Evolutionary conservation across 1,140 invertebrate genomes (phyloP).

Genomic region (Ceratosolen fusciceps): DNA sequence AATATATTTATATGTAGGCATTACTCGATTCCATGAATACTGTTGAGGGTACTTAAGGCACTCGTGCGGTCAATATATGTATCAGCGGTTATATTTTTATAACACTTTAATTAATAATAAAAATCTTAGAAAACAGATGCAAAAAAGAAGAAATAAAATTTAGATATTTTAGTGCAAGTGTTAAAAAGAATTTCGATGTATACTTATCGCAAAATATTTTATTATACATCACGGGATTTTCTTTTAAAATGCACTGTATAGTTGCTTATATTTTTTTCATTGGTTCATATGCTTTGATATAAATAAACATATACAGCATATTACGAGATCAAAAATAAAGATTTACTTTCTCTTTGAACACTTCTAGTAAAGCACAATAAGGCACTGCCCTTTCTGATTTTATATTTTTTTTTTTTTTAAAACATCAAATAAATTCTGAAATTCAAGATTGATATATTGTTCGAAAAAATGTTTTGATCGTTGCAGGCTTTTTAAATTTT

Average conservation of each 20-base stretch:
- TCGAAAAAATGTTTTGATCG: constrained; percentile 31
- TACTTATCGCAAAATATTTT: constrained; percentile 46
- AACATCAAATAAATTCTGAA: constrained; percentile 46
- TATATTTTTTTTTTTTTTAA: constrained; percentile 35
- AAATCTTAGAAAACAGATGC: constrained; percentile 52
- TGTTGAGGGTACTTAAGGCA: constrained; percentile 63
- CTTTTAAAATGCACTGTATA: constrained; percentile 38
- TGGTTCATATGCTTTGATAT: constrained; percentile 17
- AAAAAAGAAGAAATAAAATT: constrained; percentile 55
- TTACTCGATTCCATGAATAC: constrained; percentile 56
- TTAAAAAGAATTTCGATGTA: constrained; percentile 48
- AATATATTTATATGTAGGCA: constrained; percentile 25
- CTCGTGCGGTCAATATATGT: constrained; percentile 62
- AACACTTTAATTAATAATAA: constrained; percentile 51
- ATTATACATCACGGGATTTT: neutral
- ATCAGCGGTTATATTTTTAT: constrained; percentile 35
- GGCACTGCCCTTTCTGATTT: constrained; percentile 49
- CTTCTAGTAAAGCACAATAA: constrained; percentile 41
- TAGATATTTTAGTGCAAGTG: constrained; percentile 50
- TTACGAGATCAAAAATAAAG: constrained; percentile 48
- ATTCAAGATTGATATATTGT: constrained; percentile 34
- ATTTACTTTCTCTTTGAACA: constrained; percentile 44
- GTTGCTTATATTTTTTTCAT: constrained; percentile 30
- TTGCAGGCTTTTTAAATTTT: constrained; percentile 33
- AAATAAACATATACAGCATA: constrained; percentile 43